phyloP scores from a whole-genome alignment of 2,888 invertebrate genomes.

The Oscheius sp. region DNA sequence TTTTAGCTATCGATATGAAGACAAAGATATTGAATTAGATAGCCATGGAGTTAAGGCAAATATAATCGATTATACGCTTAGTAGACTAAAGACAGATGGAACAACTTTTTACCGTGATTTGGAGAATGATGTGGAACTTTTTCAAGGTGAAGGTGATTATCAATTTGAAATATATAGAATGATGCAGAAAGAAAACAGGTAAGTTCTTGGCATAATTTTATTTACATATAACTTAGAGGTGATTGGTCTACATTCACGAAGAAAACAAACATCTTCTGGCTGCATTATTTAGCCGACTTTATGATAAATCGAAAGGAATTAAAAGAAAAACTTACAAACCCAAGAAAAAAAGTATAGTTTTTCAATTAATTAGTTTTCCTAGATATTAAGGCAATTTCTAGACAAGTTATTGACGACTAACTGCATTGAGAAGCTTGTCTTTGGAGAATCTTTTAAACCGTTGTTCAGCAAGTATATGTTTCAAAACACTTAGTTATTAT shows the following conservation, averaged over 20 bases:
- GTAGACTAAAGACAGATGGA: constrained; percentile 78
- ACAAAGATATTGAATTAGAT: constrained; percentile 73
- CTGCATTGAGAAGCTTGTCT: no score
- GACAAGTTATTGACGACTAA: no score
- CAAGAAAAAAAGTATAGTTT: no score
- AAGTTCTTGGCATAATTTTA: background rate
- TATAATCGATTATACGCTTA: constrained; percentile 90
- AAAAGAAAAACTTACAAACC: no score
- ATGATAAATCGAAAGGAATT: no score
- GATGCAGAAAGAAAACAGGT: constrained; percentile 77
- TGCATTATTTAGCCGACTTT: constrained; percentile 83
- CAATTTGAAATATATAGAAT: constrained; percentile 92
- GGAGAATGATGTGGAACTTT: constrained; percentile 72
- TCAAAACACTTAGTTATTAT: no score
- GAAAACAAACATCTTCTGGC: constrained; percentile 87
- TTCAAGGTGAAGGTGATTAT: constrained; percentile 83
- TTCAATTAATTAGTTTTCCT: no score
- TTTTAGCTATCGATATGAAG: constrained; percentile 74
- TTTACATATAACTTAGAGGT: constrained; percentile 77
- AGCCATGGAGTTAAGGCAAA: constrained; percentile 76
- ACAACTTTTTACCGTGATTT: constrained; percentile 62
- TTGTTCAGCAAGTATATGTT: no score
- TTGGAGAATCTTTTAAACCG: no score
- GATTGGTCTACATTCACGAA: constrained; percentile 86
- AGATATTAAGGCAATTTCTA: no score